phyloP scores from a whole-genome alignment of 92 coral and sea anemone genomes.

The Epizoanthus stellaris region DNA sequence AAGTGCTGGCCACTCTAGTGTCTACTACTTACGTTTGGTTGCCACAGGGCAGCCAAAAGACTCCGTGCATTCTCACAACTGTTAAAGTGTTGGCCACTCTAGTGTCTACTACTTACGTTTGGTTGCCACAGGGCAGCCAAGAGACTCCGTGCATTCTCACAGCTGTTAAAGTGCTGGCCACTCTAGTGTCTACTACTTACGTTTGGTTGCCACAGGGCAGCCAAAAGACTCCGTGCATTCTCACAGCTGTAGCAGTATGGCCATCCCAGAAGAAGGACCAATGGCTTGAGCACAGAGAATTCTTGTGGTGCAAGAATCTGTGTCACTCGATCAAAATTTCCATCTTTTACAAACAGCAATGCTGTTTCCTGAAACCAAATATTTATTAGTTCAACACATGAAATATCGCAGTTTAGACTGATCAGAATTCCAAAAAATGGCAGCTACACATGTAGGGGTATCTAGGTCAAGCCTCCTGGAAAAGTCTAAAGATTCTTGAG shows the following conservation, averaged over 20 bases:
- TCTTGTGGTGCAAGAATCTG: slow-evolving; percentile 85
- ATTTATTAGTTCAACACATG: background rate
- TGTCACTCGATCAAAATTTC: slow-evolving; percentile 72
- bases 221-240: slow-evolving; percentile 86
- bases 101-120: no score
- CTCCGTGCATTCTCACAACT: no score
- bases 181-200: slow-evolving; percentile 43
- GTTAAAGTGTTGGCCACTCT: no score
- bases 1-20: no score
- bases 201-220: slow-evolving; percentile 86
- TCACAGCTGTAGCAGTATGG: slow-evolving; percentile 95
- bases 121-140: no score
- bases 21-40: no score
- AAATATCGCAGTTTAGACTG: background rate
- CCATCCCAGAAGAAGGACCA: slow-evolving; percentile 94
- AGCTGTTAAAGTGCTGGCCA: background rate
- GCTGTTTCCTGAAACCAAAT: slow-evolving; percentile 81
- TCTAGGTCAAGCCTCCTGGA: no score
- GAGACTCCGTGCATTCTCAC: no score
- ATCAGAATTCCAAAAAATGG: background rate
- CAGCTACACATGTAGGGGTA: no score
- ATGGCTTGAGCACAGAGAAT: slow-evolving; percentile 79
- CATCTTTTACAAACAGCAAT: slow-evolving; percentile 80
- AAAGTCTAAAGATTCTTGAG: no score
- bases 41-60: no score